Conservation (phyloP, 2,797 vertebrate species). For the Chrysocyon brachyurus region DNA sequence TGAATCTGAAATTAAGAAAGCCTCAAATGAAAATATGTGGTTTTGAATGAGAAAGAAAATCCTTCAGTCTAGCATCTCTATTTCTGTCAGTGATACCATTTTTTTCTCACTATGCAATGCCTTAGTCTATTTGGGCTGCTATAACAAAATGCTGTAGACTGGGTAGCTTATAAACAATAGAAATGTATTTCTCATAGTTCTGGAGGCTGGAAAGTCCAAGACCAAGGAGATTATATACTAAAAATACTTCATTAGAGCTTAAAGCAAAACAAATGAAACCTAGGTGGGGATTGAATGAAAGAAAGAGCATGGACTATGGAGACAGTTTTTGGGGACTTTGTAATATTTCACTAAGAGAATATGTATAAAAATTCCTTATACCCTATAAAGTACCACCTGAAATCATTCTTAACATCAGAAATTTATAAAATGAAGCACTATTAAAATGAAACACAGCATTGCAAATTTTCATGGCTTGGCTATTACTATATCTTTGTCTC, state of each 20-base stretch:
- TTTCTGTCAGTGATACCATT: not conserved
- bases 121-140: not conserved
- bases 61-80: not conserved
- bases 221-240: not conserved
- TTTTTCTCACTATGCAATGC: not conserved
- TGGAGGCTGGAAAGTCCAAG: not conserved
- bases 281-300: not conserved
- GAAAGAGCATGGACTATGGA: not conserved
- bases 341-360: slow-evolving; percentile 28
- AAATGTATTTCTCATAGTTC: not conserved
- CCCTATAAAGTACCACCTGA: not conserved
- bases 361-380: not conserved
- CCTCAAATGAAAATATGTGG: not conserved
- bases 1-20: not conserved
- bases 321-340: not conserved
- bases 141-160: not conserved
- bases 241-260: slow-evolving; percentile 40
- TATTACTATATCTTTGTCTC: not conserved
- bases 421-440: slow-evolving; percentile 23
- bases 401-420: slow-evolving; percentile 39
- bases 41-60: not conserved
- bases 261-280: not conserved
- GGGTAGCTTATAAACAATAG: not conserved
- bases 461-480: slow-evolving; percentile 12
- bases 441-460: not conserved